Evolutionary conservation across 2,888 invertebrate genomes (phyloP).

Genomic region (Plagodis dolabraria): DNA sequence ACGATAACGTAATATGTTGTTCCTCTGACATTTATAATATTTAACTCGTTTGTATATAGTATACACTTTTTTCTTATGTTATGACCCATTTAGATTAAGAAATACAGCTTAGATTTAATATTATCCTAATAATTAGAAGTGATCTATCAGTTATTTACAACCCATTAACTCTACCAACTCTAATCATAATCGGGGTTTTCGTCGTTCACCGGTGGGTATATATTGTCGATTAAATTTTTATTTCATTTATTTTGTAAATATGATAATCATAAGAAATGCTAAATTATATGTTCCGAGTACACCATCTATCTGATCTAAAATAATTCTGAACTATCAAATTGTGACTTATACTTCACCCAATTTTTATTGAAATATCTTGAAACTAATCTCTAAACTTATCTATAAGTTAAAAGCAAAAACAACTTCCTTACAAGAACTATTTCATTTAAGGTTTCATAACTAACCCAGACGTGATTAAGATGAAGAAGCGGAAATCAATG

Average conservation of each 20-base stretch:
- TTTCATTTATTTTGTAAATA: no score
- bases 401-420: no score
- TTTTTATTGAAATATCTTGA: no score
- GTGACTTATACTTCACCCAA: not conserved
- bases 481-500: conserved; percentile 30
- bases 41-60: no score
- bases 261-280: not conserved
- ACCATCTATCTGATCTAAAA: not conserved
- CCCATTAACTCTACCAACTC: not conserved
- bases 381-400: no score
- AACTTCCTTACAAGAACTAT: no score
- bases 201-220: no score
- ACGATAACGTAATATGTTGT: no score
- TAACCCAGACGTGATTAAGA: conserved; percentile 15
- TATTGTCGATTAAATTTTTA: no score
- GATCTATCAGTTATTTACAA: conserved; percentile 5
- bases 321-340: not conserved
- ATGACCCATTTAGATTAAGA: not conserved
- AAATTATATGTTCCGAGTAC: no score
- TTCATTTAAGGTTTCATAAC: conserved; percentile 7
- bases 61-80: no score
- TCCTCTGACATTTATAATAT: no score
- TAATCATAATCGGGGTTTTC: not conserved
- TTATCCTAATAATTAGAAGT: not conserved
- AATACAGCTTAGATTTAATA: not conserved